A percentile compares a stretch with the other conserved stretches of the same genome.
Evolutionary conservation across 2,797 vertebrate species (phyloP).

Genomic region (Atherinosoma microstoma): DNA sequence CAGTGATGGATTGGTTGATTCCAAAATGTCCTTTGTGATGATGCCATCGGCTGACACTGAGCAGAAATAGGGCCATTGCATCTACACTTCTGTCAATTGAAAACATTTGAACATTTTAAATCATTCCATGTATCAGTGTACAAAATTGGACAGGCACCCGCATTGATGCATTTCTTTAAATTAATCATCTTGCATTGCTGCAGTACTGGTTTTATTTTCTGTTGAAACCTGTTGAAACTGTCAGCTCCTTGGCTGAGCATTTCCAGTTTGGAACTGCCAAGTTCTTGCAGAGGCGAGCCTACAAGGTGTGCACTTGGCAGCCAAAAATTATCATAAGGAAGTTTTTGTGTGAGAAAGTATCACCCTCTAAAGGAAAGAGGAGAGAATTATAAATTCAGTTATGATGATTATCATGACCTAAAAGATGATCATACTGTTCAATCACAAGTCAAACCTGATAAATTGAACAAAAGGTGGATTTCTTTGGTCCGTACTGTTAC

Average conservation of each 20-base stretch:
- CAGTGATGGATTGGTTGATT: conserved; percentile 54
- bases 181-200: conserved; percentile 27
- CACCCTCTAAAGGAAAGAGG: too few species aligned
- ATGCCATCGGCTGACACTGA: conserved; percentile 52
- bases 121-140: conserved; percentile 21
- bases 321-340: background rate
- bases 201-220: background rate
- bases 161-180: conserved; percentile 39
- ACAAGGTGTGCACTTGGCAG: background rate
- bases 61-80: conserved; percentile 53
- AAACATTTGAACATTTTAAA: conserved; percentile 51
- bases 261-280: background rate
- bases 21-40: conserved; percentile 53
- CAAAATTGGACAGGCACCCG: conserved; percentile 54
- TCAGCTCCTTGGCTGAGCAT: background rate
- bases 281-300: background rate
- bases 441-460: background rate
- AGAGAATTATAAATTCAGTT: too few species aligned
- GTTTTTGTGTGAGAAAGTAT: too few species aligned
- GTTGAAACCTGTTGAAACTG: too few species aligned
- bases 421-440: background rate
- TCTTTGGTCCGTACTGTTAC: background rate
- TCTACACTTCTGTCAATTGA: conserved; percentile 62
- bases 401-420: too few species aligned
- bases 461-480: background rate